A percentile compares a stretch with the other conserved stretches of the same genome.
Evolutionary conservation across 2,113 vertebrate species (phyloP).

Genomic region (Haemorhous mexicanus): DNA sequence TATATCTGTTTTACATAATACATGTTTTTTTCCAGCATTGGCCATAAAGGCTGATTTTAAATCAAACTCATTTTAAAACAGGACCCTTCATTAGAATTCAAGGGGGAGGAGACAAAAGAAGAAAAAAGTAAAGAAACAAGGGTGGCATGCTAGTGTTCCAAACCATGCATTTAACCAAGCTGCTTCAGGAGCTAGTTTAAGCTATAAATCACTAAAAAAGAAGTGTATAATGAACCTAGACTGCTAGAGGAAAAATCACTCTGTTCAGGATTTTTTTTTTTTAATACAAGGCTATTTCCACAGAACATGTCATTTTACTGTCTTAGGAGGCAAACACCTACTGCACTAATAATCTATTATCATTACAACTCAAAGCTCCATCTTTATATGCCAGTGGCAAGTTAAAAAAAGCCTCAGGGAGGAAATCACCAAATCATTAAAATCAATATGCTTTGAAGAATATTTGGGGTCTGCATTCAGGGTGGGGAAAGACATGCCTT

Average conservation of each 20-base stretch:
- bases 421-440: neutral
- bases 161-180: neutral
- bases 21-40: neutral
- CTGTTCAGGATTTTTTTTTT: neutral
- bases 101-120: neutral
- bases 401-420: neutral
- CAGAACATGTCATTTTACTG: neutral
- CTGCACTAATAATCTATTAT: neutral
- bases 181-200: neutral
- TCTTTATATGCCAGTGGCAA: neutral
- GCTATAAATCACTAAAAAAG: neutral
- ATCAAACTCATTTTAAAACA: neutral
- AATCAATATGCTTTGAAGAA: conserved; percentile 51
- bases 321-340: neutral
- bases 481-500: neutral
- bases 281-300: neutral
- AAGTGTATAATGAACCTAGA: neutral
- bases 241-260: neutral
- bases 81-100: neutral
- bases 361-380: neutral
- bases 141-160: neutral
- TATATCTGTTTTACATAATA: neutral
- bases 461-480: neutral
- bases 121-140: neutral
- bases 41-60: neutral